These are phyloP conservation scores for Sebastes matsubarae DNA, from an alignment of 2,797 vertebrate genomes.

Conservation along the genomic window DNA sequence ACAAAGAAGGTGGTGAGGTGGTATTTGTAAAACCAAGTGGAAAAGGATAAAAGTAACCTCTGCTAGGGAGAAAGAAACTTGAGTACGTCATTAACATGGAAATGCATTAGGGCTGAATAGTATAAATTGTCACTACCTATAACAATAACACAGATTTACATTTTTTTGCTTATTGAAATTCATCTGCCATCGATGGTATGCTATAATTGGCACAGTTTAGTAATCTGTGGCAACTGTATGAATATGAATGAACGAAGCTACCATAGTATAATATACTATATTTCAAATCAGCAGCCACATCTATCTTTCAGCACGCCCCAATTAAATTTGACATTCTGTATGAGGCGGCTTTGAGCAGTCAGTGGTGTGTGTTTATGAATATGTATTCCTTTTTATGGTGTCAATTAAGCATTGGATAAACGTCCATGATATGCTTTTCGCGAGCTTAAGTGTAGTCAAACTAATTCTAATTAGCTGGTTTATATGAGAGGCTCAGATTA, in stretches of 20 bases:
- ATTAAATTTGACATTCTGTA: conserved; percentile 78
- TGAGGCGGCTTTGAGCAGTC: conserved; percentile 58
- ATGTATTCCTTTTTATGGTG: conserved; percentile 73
- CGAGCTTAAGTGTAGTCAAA: conserved; percentile 66
- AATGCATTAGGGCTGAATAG: conserved; percentile 18
- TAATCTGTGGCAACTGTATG: conserved; percentile 47
- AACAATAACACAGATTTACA: conserved; percentile 45
- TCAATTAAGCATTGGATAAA: conserved; percentile 79
- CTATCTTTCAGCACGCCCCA: conserved; percentile 66
- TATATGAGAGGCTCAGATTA: conserved; percentile 69
- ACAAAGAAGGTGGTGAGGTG: conserved; percentile 3
- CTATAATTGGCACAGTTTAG: conserved; percentile 55
- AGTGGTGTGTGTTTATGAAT: conserved; percentile 73
- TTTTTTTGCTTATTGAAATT: conserved; percentile 46
- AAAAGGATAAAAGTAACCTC: conserved; percentile 30
- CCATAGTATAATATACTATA: conserved; percentile 32
- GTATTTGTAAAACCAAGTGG: conserved; percentile 30
- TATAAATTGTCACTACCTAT: conserved; percentile 15
- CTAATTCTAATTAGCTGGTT: conserved; percentile 77
- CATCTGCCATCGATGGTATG: conserved; percentile 26
- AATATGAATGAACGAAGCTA: conserved; percentile 61
- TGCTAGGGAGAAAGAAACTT: neutral
- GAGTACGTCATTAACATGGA: conserved; percentile 20
- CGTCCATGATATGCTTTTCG: conserved; percentile 72
- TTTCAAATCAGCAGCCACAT: conserved; percentile 66